These are phyloP conservation scores for Ptychochromis oligacanthus DNA, from an alignment of 2,113 vertebrate species.

Conservation along the genomic window DNA sequence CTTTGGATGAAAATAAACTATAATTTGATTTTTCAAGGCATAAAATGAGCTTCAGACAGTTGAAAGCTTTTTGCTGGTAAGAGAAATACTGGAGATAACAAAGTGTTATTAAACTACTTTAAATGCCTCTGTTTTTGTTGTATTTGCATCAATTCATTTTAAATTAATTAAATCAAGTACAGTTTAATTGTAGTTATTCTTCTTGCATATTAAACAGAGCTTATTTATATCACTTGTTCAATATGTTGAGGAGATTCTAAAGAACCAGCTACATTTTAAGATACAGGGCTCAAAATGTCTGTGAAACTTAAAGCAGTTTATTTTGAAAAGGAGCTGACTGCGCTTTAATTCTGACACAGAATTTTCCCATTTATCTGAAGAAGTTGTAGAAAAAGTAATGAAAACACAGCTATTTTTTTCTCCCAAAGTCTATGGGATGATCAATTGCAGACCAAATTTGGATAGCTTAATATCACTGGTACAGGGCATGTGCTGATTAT, in stretches of 20 bases:
- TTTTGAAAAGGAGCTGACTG: not conserved
- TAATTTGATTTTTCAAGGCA: constrained; percentile 30
- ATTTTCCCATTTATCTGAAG: not conserved
- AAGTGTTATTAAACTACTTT: not conserved
- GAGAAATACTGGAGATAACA: not conserved
- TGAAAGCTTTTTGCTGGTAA: constrained; percentile 2
- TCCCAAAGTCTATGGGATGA: not conserved
- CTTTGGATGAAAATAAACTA: constrained; percentile 19
- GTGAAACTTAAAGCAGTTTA: not conserved
- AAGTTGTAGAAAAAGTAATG: not conserved
- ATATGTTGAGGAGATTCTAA: not conserved
- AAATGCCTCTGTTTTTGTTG: not conserved
- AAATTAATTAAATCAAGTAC: not conserved
- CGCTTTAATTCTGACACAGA: not conserved
- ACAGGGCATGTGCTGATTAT: not conserved
- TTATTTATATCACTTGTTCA: not conserved
- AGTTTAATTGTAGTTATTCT: not conserved
- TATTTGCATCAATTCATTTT: not conserved
- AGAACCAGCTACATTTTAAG: not conserved
- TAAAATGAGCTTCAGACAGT: constrained; percentile 12
- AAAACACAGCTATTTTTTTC: not conserved
- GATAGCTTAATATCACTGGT: not conserved
- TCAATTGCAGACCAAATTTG: not conserved
- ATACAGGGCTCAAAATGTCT: not conserved
- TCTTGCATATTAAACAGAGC: not conserved